Evolutionary conservation across 2,888 invertebrate genomes (phyloP).

Genomic region (Drosophila aldrichi): DNA sequence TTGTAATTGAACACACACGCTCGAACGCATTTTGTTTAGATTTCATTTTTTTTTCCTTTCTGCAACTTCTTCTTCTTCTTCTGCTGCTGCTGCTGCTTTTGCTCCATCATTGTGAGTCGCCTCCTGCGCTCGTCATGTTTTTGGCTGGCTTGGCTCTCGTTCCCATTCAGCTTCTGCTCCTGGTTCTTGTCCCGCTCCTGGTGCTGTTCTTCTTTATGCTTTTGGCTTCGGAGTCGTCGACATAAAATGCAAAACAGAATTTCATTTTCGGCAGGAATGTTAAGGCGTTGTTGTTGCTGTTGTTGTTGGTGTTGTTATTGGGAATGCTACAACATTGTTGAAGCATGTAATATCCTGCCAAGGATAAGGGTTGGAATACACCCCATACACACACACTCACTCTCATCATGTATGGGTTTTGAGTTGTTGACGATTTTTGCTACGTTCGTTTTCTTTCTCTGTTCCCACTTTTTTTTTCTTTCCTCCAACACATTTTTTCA

Average conservation of each 20-base stretch:
- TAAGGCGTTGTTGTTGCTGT: slow-evolving; percentile 44
- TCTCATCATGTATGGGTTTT: slow-evolving; percentile 47
- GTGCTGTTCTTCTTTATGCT: slow-evolving; percentile 51
- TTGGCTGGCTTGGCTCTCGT: slow-evolving; percentile 42
- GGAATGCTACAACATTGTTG: slow-evolving; percentile 82
- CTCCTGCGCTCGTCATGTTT: slow-evolving; percentile 60
- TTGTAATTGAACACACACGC: slow-evolving; percentile 82
- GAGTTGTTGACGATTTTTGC: slow-evolving; percentile 79
- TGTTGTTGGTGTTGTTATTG: slow-evolving; percentile 69
- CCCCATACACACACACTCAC: slow-evolving; percentile 44
- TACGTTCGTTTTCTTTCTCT: slow-evolving; percentile 64
- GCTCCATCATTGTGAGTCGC: slow-evolving; percentile 44
- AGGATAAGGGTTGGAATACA: slow-evolving; percentile 78
- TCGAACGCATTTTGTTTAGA: slow-evolving; percentile 81
- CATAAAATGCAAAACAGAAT: slow-evolving; percentile 81
- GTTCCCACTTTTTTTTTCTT: slow-evolving; percentile 26
- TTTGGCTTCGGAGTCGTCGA: slow-evolving; percentile 75
- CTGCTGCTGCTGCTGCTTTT: slow-evolving; percentile 38
- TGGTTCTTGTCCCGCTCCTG: slow-evolving; percentile 19
- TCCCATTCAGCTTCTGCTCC: slow-evolving; percentile 25
- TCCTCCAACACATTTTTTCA: slow-evolving; percentile 56
- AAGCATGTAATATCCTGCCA: slow-evolving; percentile 80
- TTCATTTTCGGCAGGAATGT: slow-evolving; percentile 81
- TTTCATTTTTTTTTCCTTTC: slow-evolving; percentile 74
- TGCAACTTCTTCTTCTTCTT: slow-evolving; percentile 39